A percentile compares a stretch with the other conserved stretches of the same genome.
Evolutionary conservation across 2,797 vertebrate species (phyloP).

Genomic region (Ctenopoma multispine): DNA sequence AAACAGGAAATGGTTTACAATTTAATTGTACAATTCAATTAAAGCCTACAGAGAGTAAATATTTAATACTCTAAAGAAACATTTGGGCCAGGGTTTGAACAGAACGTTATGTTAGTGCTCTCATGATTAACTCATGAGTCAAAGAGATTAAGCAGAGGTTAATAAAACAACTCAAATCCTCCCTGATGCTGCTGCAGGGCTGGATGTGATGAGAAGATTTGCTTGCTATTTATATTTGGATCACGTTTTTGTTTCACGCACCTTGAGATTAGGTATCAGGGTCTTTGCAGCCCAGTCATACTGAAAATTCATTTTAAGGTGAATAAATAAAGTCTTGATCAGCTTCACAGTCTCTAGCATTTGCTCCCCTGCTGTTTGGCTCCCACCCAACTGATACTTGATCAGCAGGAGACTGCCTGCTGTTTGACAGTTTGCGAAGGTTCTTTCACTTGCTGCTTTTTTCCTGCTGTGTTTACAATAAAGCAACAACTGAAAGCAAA

Average conservation of each 20-base stretch:
- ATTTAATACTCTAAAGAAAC: conserved; percentile 5
- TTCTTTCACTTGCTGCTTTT: conserved; percentile 37
- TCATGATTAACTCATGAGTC: conserved; percentile 32
- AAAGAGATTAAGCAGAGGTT: conserved; percentile 53
- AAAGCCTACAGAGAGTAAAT: background rate
- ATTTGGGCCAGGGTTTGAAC: background rate
- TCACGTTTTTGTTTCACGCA: conserved; percentile 47
- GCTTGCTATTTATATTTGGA: conserved; percentile 48
- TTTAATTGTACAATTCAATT: background rate
- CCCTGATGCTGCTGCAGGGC: conserved; percentile 14
- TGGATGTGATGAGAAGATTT: conserved; percentile 53
- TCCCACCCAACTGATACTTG: conserved; percentile 40
- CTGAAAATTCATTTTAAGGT: conserved; percentile 67
- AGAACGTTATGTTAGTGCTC: conserved; percentile 9
- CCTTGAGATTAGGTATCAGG: conserved; percentile 56
- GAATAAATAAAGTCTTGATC: conserved; percentile 66
- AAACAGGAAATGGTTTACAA: background rate
- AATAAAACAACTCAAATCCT: conserved; percentile 54
- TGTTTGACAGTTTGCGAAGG: conserved; percentile 42
- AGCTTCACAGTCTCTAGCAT: conserved; percentile 29
- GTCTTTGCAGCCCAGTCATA: conserved; percentile 61
- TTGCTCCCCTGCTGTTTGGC: conserved; percentile 33
- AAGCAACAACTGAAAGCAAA: conserved; percentile 46
- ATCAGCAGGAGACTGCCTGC: conserved; percentile 50
- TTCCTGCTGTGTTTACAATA: conserved; percentile 49